phyloP scores from a whole-genome alignment of 2,113 vertebrate genomes.

The Ardeotis arabs region DNA sequence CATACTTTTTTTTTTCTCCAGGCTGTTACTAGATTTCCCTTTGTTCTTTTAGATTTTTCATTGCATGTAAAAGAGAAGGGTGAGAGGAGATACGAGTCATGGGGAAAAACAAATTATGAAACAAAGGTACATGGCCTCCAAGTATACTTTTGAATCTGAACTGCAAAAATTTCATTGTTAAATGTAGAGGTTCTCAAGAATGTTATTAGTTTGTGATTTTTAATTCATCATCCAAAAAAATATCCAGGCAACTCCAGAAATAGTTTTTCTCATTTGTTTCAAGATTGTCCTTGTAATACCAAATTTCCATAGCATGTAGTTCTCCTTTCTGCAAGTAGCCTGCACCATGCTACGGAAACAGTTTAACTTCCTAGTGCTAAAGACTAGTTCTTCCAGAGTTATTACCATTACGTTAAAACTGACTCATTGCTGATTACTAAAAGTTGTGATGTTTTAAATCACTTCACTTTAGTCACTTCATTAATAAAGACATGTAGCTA shows the following conservation, averaged over 20 bases:
- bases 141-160: not conserved
- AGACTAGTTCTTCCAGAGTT: not conserved
- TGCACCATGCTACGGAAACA: not conserved
- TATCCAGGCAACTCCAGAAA: not conserved
- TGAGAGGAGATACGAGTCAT: not conserved
- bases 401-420: not conserved
- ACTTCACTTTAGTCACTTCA: not conserved
- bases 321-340: not conserved
- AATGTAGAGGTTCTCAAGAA: not conserved
- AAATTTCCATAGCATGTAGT: not conserved
- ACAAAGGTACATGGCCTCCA: not conserved
- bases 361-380: not conserved
- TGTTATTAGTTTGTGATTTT: not conserved
- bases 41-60: not conserved
- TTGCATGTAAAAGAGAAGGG: not conserved
- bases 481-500: not conserved
- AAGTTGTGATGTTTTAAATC: not conserved
- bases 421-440: not conserved
- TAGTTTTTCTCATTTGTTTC: not conserved
- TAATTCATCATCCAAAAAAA: not conserved
- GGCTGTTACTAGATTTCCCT: not conserved
- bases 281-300: not conserved
- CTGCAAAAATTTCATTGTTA: not conserved
- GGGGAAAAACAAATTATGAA: not conserved
- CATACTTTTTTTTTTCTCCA: not conserved